Conservation (phyloP, 2,797 vertebrate genomes). For the Schizopygopsis malacanthus region DNA sequence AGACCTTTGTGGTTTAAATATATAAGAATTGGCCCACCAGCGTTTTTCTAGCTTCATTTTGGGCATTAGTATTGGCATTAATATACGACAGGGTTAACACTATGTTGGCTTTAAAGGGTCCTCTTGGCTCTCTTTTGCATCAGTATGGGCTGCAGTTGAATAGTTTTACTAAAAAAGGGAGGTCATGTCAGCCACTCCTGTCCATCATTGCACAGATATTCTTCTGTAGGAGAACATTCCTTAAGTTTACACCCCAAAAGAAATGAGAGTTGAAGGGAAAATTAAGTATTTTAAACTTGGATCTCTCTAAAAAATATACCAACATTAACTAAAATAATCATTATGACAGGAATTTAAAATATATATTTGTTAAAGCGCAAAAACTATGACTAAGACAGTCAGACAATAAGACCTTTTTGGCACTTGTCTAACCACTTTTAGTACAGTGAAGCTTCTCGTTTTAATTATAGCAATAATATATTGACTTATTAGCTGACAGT, state of each 20-base stretch:
- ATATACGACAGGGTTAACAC: constrained; percentile 50
- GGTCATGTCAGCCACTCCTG: constrained; percentile 20
- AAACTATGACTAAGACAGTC: not conserved
- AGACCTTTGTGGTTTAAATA: constrained; percentile 54
- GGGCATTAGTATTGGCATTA: constrained; percentile 55
- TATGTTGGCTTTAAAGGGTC: constrained; percentile 49
- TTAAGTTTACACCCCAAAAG: constrained; percentile 61
- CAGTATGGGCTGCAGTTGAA: constrained; percentile 25
- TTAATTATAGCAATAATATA: constrained; percentile 70
- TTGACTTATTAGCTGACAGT: constrained; percentile 78
- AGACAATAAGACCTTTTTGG: constrained; percentile 48
- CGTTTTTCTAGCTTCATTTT: constrained; percentile 49
- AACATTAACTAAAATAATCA: constrained; percentile 37
- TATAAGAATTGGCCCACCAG: constrained; percentile 50
- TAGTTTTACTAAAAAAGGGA: constrained; percentile 21
- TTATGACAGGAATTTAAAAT: not conserved
- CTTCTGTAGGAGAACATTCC: constrained; percentile 56
- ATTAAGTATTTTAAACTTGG: constrained; percentile 59
- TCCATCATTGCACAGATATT: constrained; percentile 31
- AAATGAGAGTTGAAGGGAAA: constrained; percentile 56
- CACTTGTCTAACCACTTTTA: constrained; percentile 58
- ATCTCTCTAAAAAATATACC: constrained; percentile 56
- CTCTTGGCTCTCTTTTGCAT: constrained; percentile 43
- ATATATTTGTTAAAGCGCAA: not conserved
- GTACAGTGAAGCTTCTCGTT: constrained; percentile 58